These are phyloP conservation scores for Motacilla tschutschensis DNA, from an alignment of 2,113 vertebrate genomes.

Conservation along the genomic window DNA sequence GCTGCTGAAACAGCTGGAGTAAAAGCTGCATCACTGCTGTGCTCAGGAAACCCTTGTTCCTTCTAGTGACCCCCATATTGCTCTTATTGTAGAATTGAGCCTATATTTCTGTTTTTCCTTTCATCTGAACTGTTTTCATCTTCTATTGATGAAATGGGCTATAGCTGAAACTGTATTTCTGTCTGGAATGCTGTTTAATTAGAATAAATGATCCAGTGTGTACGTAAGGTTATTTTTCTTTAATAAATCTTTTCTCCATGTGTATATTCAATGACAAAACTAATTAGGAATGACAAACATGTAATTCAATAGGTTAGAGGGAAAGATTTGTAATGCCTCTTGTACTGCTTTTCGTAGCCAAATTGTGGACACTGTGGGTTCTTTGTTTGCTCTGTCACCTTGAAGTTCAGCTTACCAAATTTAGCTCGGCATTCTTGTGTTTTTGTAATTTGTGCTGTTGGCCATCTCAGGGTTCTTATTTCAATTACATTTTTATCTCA, in stretches of 20 bases:
- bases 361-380: slow-evolving; percentile 26
- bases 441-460: slow-evolving; percentile 28
- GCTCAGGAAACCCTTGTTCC: neutral
- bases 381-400: slow-evolving; percentile 54
- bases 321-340: slow-evolving; percentile 19
- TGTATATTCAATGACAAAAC: slow-evolving; percentile 65
- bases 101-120: neutral
- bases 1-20: neutral
- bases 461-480: slow-evolving; percentile 9
- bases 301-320: slow-evolving; percentile 45
- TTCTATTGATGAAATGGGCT: neutral
- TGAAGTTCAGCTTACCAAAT: slow-evolving; percentile 23
- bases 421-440: neutral
- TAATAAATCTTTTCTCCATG: slow-evolving; percentile 63
- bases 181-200: slow-evolving; percentile 66
- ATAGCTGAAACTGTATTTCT: slow-evolving; percentile 31
- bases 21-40: neutral
- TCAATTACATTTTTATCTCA: slow-evolving; percentile 10
- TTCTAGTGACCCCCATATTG: neutral
- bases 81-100: neutral
- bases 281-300: slow-evolving; percentile 68
- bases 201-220: slow-evolving; percentile 64
- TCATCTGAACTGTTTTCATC: slow-evolving; percentile 31
- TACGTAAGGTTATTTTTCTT: slow-evolving; percentile 70
- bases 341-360: slow-evolving; percentile 29